Percentiles rank a stretch among this genome's conserved stretches.
Evolutionary conservation across 2,797 vertebrate species (phyloP).

Genomic region (Percopsis omiscomaycus): DNA sequence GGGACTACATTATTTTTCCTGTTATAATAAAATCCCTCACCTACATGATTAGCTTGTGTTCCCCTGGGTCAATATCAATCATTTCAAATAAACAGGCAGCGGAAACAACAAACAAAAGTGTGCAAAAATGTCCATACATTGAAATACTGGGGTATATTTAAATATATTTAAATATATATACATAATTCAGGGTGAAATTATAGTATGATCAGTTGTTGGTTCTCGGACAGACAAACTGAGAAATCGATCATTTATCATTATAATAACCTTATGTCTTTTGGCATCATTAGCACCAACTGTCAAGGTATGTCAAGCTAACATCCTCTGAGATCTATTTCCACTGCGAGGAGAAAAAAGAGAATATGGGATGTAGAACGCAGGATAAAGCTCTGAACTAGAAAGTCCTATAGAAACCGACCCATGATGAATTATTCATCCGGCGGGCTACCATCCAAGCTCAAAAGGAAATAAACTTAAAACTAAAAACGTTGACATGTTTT

Average conservation of each 20-base stretch:
- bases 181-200: too few relatives aligned
- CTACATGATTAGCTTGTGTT: conserved; percentile 8
- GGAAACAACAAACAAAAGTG: too few relatives aligned
- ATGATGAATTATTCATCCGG: conserved; percentile 68
- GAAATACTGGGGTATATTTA: too few relatives aligned
- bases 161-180: too few relatives aligned
- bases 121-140: too few relatives aligned
- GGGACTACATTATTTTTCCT: background rate
- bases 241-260: too few relatives aligned
- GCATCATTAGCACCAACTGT: conserved; percentile 12
- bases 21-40: conserved; percentile 14
- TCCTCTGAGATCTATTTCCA: conserved; percentile 62
- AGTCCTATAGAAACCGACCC: conserved; percentile 34
- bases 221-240: too few relatives aligned
- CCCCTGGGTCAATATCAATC: conserved; percentile 28
- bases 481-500: background rate
- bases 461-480: conserved; percentile 32
- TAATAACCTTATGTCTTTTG: too few relatives aligned
- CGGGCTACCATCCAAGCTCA: conserved; percentile 37
- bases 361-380: conserved; percentile 57
- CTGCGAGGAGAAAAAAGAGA: conserved; percentile 57
- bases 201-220: too few relatives aligned
- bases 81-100: background rate
- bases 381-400: conserved; percentile 53
- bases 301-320: conserved; percentile 53